phyloP scores from a whole-genome alignment of 2,113 vertebrate species.

The Rafetus swinhoei region DNA sequence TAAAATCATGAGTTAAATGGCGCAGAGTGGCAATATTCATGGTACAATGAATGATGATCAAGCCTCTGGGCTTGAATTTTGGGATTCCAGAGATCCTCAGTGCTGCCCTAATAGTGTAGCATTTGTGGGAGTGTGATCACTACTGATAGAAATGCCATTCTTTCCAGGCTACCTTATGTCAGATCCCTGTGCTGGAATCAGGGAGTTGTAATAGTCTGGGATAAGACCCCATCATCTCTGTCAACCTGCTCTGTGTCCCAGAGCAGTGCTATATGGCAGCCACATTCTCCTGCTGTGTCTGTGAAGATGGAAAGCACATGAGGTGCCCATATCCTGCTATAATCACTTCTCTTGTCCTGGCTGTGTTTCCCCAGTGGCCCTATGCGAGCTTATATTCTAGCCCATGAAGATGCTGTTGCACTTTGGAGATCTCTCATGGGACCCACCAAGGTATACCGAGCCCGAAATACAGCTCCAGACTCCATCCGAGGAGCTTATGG shows the following conservation, averaged over 20 bases:
- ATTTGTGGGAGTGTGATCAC: not conserved
- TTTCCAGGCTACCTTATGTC: not conserved
- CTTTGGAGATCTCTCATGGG: conserved; percentile 95
- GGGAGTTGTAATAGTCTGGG: not conserved
- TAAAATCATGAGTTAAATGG: accelerated
- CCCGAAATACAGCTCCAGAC: conserved; percentile 81
- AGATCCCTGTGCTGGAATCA: not conserved
- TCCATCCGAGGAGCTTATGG: conserved; percentile 90
- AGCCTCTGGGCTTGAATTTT: accelerated
- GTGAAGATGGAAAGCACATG: not conserved
- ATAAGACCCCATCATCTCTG: not conserved
- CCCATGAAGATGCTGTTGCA: conserved; percentile 86
- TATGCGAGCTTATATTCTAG: conserved; percentile 93
- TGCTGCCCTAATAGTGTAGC: not conserved
- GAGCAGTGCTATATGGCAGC: accelerated
- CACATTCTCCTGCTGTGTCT: too few species aligned
- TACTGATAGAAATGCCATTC: accelerated
- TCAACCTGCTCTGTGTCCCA: accelerated
- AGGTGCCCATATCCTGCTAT: not conserved
- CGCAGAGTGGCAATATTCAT: accelerated
- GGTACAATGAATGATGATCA: accelerated
- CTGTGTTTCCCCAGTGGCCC: conserved; percentile 83
- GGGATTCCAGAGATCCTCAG: not conserved
- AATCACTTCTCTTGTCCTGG: not conserved
- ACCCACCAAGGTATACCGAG: conserved; percentile 93